Evolutionary conservation across 2,797 vertebrate genomes (phyloP), one percentile per base, ranked within the genome.

Genomic region (Cottoperca gobio): DNA sequence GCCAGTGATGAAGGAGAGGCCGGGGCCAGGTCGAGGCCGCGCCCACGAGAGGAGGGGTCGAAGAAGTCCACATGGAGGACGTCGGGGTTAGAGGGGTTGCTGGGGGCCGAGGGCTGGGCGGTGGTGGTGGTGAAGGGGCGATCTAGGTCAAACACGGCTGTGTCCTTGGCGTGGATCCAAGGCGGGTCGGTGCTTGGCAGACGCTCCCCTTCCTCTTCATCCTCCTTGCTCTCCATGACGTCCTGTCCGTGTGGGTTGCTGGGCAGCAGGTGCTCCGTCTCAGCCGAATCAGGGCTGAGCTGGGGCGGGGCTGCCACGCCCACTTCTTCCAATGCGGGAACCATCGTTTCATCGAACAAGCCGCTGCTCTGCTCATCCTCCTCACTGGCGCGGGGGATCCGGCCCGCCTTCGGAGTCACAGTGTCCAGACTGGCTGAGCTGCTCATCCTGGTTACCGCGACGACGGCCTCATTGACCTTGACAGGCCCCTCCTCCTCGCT

Each of bases 321-420:
- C 40, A 48, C 53, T 54, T 80, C 63, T 84, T 91, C 65, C 89
- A 77, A 14, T 0, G 55, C 54, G 0, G 88, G 80, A 19, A 75
- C 63, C 70, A 77, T 54, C 0, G 85, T 61, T 48, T 91, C 92
- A 2, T 70, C 89, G 2, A 94, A 90, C 70, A 97, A 96, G 16
- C 97, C 97, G 3, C 97, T 99, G 37, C 97, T 96, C 2, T 90
- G 92, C 19, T 94, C 94, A 33, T 96, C 96, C 42, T 96, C 96
- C 33, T 95, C 92, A 3, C 93, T 92, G 1, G 91, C 93, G 0
- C 89, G 92, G 65, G 61, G 81, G 23, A 86, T 71, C 4, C 72
- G 89, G 17, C 83, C 78, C 0, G 78, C 91, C 49, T 89, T 85
- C 26, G 73, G 82, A 73, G 91, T 88, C 76, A 86, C 83, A 0